These are phyloP conservation scores for Pantherophis alleghaniensis DNA, from an alignment of 2,797 vertebrate genomes.

Conservation along the genomic window DNA sequence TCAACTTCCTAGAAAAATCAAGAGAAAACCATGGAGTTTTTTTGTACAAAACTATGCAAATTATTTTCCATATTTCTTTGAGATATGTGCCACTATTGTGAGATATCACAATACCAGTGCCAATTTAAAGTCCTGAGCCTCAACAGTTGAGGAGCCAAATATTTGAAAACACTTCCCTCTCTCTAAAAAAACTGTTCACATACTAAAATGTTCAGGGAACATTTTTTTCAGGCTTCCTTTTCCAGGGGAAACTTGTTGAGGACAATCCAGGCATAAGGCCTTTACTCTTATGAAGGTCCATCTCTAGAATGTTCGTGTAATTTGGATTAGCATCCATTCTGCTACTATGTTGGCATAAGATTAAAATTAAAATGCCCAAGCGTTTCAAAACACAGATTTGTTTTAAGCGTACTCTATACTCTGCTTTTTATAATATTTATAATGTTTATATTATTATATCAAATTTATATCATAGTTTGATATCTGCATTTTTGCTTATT, in stretches of 20 bases:
- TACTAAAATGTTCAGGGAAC: background rate
- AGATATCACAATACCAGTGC: background rate
- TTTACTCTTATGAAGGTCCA: background rate
- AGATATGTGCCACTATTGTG: accelerated
- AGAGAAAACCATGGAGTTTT: background rate
- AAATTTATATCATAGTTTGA: background rate
- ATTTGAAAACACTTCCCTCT: background rate
- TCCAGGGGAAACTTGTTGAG: background rate
- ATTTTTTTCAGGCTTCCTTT: background rate
- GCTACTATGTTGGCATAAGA: background rate
- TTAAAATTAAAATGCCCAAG: background rate
- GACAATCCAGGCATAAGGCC: background rate
- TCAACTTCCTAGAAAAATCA: background rate
- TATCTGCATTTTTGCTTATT: background rate
- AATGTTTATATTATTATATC: background rate
- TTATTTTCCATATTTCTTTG: background rate
- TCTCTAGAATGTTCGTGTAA: background rate
- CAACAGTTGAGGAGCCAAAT: background rate
- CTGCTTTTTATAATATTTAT: background rate
- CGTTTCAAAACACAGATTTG: background rate
- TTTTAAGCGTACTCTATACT: background rate
- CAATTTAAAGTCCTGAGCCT: background rate
- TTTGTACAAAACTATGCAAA: background rate
- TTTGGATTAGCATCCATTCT: background rate
- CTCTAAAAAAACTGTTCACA: background rate